These are phyloP conservation scores for Sorex araneus DNA, from an alignment of 2,113 vertebrate species.

Conservation along the genomic window DNA sequence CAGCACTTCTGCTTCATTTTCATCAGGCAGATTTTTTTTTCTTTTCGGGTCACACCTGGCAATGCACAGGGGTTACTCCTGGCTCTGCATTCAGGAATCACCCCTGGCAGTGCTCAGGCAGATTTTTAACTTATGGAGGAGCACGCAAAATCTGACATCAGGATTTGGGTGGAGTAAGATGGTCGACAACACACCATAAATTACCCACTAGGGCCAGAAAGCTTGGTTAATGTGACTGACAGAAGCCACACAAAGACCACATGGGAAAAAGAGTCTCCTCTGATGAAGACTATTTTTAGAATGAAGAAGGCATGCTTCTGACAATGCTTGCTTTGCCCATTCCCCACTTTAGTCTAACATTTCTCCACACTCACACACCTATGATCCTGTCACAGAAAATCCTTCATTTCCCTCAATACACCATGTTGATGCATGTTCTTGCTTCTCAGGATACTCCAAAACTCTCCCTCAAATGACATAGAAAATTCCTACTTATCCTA, in stretches of 20 bases:
- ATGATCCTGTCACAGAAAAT: background rate
- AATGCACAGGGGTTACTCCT: too few species aligned
- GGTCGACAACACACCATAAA: background rate
- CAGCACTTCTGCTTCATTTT: too few species aligned
- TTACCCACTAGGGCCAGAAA: background rate
- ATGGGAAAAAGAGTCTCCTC: background rate
- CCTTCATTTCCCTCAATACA: background rate
- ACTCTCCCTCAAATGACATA: background rate
- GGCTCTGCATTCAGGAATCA: too few species aligned
- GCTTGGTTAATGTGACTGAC: background rate
- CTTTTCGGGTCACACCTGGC: too few species aligned
- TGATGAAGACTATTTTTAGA: background rate
- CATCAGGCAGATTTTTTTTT: too few species aligned
- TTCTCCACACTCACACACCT: background rate
- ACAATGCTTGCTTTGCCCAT: background rate
- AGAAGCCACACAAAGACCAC: background rate
- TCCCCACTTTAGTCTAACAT: background rate
- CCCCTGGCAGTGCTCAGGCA: too few species aligned
- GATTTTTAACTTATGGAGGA: too few species aligned
- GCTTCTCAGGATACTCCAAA: background rate
- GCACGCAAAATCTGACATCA: too few species aligned
- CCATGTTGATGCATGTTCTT: background rate
- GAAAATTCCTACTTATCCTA: background rate
- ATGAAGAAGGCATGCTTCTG: background rate
- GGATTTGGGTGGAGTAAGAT: background rate